phyloP scores from a whole-genome alignment of 2,888 invertebrate species.

The Drosophila monieri region DNA sequence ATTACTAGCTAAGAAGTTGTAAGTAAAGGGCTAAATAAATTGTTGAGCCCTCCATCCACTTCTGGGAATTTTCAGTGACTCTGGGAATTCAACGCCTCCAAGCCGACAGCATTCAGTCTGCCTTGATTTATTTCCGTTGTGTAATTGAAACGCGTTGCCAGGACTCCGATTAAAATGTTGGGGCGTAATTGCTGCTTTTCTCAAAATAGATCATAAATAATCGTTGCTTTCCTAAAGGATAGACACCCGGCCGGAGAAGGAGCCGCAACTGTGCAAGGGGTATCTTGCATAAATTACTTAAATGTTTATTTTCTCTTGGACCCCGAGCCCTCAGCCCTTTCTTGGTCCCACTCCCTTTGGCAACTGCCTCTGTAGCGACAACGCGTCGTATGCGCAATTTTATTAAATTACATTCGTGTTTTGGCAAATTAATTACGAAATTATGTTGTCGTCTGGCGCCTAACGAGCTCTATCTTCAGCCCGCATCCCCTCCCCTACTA shows the following conservation, averaged over 20 bases:
- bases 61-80: slow-evolving; percentile 42
- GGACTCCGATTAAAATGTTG: slow-evolving; percentile 60
- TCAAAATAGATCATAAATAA: slow-evolving; percentile 78
- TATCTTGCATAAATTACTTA: slow-evolving; percentile 74
- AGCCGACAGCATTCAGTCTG: slow-evolving; percentile 47
- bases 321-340: slow-evolving; percentile 17
- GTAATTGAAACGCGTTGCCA: slow-evolving; percentile 73
- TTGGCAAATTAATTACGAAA: slow-evolving; percentile 81
- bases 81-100: slow-evolving; percentile 22
- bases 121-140: slow-evolving; percentile 71
- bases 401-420: slow-evolving; percentile 81
- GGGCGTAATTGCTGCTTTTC: slow-evolving; percentile 72
- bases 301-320: slow-evolving; percentile 56
- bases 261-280: slow-evolving; percentile 62
- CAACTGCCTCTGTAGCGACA: slow-evolving; percentile 19
- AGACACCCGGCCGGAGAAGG: slow-evolving; percentile 17
- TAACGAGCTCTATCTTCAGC: slow-evolving; percentile 57
- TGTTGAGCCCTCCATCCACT: not conserved
- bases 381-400: slow-evolving; percentile 77
- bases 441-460: slow-evolving; percentile 75
- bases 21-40: not conserved
- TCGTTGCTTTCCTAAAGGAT: slow-evolving; percentile 57
- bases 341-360: not conserved
- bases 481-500: not conserved
- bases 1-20: not conserved